Conservation (phyloP, 2,113 vertebrate genomes). For the Nothocercus julius region DNA sequence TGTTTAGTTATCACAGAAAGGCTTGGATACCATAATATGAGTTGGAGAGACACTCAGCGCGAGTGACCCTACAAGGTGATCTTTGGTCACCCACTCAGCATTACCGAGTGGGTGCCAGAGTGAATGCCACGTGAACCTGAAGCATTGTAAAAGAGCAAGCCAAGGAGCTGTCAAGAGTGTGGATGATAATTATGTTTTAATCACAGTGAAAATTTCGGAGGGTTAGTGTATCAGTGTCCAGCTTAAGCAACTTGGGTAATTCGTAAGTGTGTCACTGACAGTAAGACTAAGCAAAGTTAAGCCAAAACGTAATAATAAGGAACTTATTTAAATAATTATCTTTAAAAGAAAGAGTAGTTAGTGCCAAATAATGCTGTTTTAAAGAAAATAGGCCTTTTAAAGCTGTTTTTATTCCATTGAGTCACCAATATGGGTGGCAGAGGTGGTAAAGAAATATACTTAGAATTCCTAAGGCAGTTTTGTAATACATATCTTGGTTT, state of each 20-base stretch:
- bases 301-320: neutral
- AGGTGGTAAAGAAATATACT: neutral
- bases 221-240: neutral
- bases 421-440: neutral
- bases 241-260: neutral
- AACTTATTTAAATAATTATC: neutral
- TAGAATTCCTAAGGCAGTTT: neutral
- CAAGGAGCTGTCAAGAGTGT: neutral
- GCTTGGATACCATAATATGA: neutral
- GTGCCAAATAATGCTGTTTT: neutral
- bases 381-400: neutral
- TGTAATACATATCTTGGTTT: neutral
- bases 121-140: neutral
- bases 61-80: rapidly evolving
- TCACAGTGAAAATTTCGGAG: neutral
- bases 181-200: neutral
- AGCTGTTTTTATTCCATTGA: neutral
- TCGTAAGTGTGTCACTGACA: neutral
- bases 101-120: neutral
- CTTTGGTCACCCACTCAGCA: neutral
- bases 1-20: neutral
- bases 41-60: neutral
- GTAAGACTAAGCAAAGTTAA: neutral
- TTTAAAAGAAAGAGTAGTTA: neutral
- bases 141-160: neutral